These are phyloP conservation scores for Scleropages formosus DNA, from an alignment of 2,797 vertebrate species.

Conservation along the genomic window DNA sequence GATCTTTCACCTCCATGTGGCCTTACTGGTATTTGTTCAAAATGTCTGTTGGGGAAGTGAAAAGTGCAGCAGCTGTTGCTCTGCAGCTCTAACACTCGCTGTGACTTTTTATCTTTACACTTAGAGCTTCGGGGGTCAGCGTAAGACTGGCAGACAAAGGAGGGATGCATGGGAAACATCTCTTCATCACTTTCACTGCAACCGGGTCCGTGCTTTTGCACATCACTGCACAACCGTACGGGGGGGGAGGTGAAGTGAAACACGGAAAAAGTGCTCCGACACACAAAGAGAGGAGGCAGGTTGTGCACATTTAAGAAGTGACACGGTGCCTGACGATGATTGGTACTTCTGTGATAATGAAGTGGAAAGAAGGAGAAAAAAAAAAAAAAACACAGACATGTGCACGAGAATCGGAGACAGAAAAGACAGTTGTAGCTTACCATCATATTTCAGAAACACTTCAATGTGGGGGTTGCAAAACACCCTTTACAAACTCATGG, in stretches of 20 bases:
- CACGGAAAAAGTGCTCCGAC: conserved; percentile 36
- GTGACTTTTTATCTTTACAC: conserved; percentile 5
- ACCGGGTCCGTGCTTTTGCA: conserved; percentile 44
- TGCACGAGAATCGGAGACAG: conserved; percentile 46
- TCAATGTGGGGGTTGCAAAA: conserved; percentile 55
- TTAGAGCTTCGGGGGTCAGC: background rate
- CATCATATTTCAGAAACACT: conserved; percentile 61
- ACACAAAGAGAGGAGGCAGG: conserved; percentile 34
- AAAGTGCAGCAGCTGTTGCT: background rate
- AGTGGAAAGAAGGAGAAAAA: no score
- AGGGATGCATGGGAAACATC: background rate
- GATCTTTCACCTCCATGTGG: no score
- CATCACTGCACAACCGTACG: conserved; percentile 43
- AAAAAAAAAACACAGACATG: conserved; percentile 44
- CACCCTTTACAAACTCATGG: conserved; percentile 57
- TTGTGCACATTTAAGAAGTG: conserved; percentile 39
- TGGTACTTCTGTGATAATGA: conserved; percentile 50
- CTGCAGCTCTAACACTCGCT: background rate
- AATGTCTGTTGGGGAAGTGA: background rate
- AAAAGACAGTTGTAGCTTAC: conserved; percentile 61
- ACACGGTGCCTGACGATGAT: conserved; percentile 46
- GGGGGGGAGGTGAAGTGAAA: conserved; percentile 44
- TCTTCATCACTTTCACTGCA: conserved; percentile 56
- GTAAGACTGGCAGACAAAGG: background rate
- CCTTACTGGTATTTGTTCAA: background rate